phyloP scores from a whole-genome alignment of 2,113 vertebrate species.

The Macrotis lagotis region DNA sequence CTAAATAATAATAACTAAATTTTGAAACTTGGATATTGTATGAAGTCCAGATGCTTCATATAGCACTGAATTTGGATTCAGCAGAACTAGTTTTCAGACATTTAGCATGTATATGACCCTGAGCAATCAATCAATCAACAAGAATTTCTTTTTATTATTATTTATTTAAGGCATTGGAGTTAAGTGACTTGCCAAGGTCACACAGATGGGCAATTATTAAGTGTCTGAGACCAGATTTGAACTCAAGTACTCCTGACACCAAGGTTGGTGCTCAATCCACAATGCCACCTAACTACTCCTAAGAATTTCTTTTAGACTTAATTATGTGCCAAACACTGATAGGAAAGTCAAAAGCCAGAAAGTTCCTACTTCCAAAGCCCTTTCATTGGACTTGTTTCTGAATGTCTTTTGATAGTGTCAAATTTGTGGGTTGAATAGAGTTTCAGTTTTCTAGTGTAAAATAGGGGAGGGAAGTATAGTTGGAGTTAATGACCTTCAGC shows the following conservation, averaged over 20 bases:
- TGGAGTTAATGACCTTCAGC: not conserved
- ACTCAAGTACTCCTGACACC: too few relatives aligned
- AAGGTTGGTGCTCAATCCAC: too few relatives aligned
- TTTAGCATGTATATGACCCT: not conserved
- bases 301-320: not conserved
- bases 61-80: not conserved
- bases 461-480: not conserved
- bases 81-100: not conserved
- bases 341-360: not conserved
- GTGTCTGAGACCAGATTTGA: too few relatives aligned
- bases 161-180: too few relatives aligned
- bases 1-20: not conserved
- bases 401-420: not conserved
- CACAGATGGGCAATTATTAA: too few relatives aligned
- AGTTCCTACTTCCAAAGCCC: not conserved
- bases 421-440: not conserved
- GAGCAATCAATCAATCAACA: not conserved
- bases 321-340: not conserved
- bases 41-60: not conserved
- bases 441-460: not conserved
- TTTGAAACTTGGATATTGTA: not conserved
- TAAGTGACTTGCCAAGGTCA: too few relatives aligned
- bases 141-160: not conserved
- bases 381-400: not conserved
- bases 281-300: too few relatives aligned